phyloP scores from a whole-genome alignment of 2,113 vertebrate genomes.

The Antechinus flavipes region DNA sequence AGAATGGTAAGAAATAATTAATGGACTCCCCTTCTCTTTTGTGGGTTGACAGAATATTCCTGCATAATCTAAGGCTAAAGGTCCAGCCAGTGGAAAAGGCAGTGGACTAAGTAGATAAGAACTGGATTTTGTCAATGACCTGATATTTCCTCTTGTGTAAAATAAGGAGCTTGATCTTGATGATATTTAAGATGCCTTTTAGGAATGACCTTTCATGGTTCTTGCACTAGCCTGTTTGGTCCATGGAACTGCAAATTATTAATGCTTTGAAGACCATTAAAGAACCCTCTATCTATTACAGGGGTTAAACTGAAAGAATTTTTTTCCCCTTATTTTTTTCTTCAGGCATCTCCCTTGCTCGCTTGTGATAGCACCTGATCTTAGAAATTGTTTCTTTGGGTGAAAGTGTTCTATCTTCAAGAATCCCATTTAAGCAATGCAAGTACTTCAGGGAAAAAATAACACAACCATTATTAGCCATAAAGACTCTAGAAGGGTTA shows the following conservation, averaged over 20 bases:
- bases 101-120: conserved; percentile 13
- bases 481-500: not conserved
- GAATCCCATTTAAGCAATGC: conserved; percentile 7
- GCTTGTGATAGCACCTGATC: not conserved
- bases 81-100: not conserved
- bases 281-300: not conserved
- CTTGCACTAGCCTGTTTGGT: not conserved
- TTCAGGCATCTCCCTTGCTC: not conserved
- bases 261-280: not conserved
- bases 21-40: not conserved
- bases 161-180: not conserved
- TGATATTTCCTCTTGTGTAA: conserved; percentile 12
- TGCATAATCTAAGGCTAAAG: conserved; percentile 10
- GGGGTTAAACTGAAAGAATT: not conserved
- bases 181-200: not conserved
- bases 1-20: conserved; percentile 24
- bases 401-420: conserved; percentile 5
- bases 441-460: not conserved
- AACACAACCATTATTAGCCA: conserved; percentile 11
- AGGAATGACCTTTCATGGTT: not conserved
- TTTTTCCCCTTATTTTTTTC: too few species aligned
- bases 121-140: not conserved
- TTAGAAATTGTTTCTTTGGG: not conserved
- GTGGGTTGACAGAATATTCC: not conserved
- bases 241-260: not conserved